Evolutionary conservation across 2,888 invertebrate species (phyloP).

Genomic region (Lasioglossum oenotherae): DNA sequence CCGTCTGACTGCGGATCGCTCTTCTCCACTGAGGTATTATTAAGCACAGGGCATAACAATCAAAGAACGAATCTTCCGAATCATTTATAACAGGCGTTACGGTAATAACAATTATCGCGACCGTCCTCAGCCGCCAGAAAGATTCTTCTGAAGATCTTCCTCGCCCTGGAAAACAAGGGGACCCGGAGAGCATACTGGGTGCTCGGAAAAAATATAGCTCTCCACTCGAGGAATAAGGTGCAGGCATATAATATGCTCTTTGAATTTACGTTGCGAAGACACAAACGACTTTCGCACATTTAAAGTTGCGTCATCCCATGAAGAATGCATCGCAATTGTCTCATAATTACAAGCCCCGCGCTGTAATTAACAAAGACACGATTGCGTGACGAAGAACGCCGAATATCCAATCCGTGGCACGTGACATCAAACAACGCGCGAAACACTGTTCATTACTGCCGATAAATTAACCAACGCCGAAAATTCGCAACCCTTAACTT

Average conservation of each 20-base stretch:
- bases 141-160: conserved; percentile 28
- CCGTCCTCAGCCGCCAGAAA: conserved; percentile 7
- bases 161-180: conserved; percentile 24
- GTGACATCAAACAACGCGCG: conserved; percentile 24
- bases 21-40: conserved; percentile 69
- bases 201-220: background rate
- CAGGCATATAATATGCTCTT: background rate
- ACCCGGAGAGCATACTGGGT: background rate
- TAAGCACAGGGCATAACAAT: conserved; percentile 75
- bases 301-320: conserved; percentile 15
- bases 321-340: conserved; percentile 2
- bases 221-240: background rate
- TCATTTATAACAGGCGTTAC: conserved; percentile 76
- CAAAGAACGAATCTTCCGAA: conserved; percentile 75
- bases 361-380: conserved; percentile 10
- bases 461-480: background rate
- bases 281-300: background rate
- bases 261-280: background rate
- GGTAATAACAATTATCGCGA: conserved; percentile 74
- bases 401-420: background rate
- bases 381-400: conserved; percentile 7
- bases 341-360: conserved; percentile 24
- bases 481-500: background rate
- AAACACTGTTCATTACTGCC: background rate
- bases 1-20: conserved; percentile 49